Conservation (phyloP, 1,140 invertebrate species). For the Atta cephalotes region DNA sequence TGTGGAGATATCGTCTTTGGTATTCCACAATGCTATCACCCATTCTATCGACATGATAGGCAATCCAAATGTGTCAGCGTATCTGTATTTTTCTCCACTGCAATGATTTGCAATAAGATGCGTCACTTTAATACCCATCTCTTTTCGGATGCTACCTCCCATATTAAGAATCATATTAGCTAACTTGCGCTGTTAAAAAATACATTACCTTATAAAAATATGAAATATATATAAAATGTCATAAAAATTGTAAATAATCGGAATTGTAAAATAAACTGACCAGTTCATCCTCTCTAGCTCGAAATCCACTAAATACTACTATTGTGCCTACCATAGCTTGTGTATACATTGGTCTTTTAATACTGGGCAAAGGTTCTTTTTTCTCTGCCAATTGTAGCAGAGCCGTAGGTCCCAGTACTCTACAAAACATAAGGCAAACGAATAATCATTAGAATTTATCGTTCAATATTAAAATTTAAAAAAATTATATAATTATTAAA, state of each 20-base stretch:
- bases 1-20: slow-evolving; percentile 90
- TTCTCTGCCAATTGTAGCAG: slow-evolving; percentile 91
- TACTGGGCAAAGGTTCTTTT: slow-evolving; percentile 90
- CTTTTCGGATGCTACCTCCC: slow-evolving; percentile 97
- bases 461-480: background rate
- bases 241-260: background rate
- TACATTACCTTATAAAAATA: slow-evolving; percentile 51
- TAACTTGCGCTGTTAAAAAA: slow-evolving; percentile 90
- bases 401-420: slow-evolving; percentile 92
- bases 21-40: slow-evolving; percentile 95
- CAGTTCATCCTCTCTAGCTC: slow-evolving; percentile 93
- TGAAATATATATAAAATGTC: background rate
- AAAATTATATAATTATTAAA: too few relatives aligned
- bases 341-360: slow-evolving; percentile 93
- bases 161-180: slow-evolving; percentile 96
- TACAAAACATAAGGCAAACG: slow-evolving; percentile 78
- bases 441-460: background rate
- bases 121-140: slow-evolving; percentile 94
- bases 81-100: slow-evolving; percentile 94
- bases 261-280: slow-evolving; percentile 85
- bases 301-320: slow-evolving; percentile 96
- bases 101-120: slow-evolving; percentile 96
- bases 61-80: slow-evolving; percentile 95
- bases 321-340: slow-evolving; percentile 94
- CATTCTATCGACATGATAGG: slow-evolving; percentile 95